phyloP scores from a whole-genome alignment of 2,797 vertebrate genomes.

The Etheostoma nigrum region DNA sequence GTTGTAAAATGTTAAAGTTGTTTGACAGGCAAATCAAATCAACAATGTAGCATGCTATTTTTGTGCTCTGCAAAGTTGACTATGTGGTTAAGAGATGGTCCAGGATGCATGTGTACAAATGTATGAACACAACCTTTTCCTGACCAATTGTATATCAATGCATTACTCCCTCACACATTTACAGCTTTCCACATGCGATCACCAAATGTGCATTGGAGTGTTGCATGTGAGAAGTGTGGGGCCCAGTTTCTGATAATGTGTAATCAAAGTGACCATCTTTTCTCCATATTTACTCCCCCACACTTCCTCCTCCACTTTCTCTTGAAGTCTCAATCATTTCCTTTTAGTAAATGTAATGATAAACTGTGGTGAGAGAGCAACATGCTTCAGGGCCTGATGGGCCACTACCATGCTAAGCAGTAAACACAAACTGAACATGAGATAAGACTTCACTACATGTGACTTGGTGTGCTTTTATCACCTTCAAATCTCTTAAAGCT shows the following conservation, averaged over 20 bases:
- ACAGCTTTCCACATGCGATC: constrained; percentile 1
- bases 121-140: neutral
- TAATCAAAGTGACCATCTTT: neutral
- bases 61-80: neutral
- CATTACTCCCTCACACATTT: neutral
- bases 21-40: constrained; percentile 6
- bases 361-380: constrained; percentile 8
- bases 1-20: constrained; percentile 2
- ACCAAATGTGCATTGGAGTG: neutral
- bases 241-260: neutral
- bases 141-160: neutral
- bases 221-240: neutral
- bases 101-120: neutral
- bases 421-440: constrained; percentile 19
- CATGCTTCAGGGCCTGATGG: constrained; percentile 17
- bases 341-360: constrained; percentile 42
- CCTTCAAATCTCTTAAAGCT: constrained; percentile 21
- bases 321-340: constrained; percentile 18
- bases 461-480: constrained; percentile 5
- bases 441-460: constrained; percentile 28
- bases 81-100: neutral
- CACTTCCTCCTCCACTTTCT: neutral
- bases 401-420: constrained; percentile 11
- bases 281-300: neutral
- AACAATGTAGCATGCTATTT: neutral